These are phyloP conservation scores for Apomyelois bistriatella DNA, from an alignment of 2,888 invertebrate genomes.

Conservation along the genomic window DNA sequence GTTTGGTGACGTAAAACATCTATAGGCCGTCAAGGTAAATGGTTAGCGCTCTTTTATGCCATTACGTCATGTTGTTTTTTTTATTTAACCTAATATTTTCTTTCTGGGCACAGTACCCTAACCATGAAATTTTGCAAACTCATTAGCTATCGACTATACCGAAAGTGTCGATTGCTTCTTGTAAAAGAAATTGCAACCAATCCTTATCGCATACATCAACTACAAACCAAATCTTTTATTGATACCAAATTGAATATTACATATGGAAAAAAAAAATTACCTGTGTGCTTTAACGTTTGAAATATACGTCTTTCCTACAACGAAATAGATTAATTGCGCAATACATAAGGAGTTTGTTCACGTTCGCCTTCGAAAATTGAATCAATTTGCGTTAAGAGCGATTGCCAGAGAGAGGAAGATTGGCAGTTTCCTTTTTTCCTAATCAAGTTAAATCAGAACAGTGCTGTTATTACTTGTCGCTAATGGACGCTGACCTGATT, in stretches of 20 bases:
- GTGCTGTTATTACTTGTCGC: conserved; percentile 33
- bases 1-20: no score
- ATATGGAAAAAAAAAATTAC: background rate
- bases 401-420: conserved; percentile 39
- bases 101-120: no score
- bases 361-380: conserved; percentile 41
- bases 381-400: conserved; percentile 54
- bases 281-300: background rate
- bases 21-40: no score
- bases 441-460: conserved; percentile 47
- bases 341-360: conserved; percentile 13
- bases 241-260: background rate
- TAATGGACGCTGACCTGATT: conserved; percentile 33
- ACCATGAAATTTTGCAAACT: no score
- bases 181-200: no score
- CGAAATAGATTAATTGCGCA: conserved; percentile 16
- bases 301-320: background rate
- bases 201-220: no score
- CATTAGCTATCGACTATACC: no score
- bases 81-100: no score
- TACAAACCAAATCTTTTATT: no score
- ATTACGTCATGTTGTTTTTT: no score
- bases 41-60: no score
- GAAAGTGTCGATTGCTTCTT: no score
- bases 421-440: conserved; percentile 48